Evolutionary conservation across 2,888 invertebrate species (phyloP).

Genomic region (Pharmacophagus antenor): DNA sequence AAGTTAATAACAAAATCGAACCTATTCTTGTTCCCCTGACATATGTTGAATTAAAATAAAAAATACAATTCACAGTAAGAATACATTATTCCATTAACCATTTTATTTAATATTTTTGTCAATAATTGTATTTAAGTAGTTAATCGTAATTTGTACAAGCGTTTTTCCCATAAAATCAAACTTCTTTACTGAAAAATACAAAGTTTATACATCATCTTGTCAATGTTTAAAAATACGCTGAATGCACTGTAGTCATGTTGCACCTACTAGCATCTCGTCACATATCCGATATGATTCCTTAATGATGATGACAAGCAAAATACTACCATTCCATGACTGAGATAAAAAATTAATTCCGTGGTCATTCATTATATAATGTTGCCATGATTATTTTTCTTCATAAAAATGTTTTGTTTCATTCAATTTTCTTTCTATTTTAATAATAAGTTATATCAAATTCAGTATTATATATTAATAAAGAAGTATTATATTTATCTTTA

Average conservation of each 20-base stretch:
- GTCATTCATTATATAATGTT: not conserved
- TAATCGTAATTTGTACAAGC: too few relatives aligned
- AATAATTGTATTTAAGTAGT: too few relatives aligned
- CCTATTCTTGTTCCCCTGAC: too few relatives aligned
- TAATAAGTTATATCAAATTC: not conserved
- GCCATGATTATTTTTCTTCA: not conserved
- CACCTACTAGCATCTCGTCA: not conserved
- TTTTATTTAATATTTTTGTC: too few relatives aligned
- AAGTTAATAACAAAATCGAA: too few relatives aligned
- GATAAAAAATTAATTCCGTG: not conserved
- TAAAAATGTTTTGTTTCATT: too few relatives aligned
- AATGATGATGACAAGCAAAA: not conserved
- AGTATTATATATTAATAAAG: not conserved
- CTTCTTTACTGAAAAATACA: not conserved
- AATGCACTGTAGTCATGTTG: not conserved
- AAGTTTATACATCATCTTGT: too few relatives aligned
- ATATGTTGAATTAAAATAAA: too few relatives aligned
- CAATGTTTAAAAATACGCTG: not conserved
- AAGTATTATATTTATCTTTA: not conserved
- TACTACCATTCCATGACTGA: not conserved
- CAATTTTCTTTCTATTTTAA: too few relatives aligned
- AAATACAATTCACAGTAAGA: too few relatives aligned
- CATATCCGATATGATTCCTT: not conserved
- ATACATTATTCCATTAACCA: too few relatives aligned
- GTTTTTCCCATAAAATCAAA: too few relatives aligned